phyloP scores from a whole-genome alignment of 2,888 invertebrate species.

The Salpingus planirostris region DNA sequence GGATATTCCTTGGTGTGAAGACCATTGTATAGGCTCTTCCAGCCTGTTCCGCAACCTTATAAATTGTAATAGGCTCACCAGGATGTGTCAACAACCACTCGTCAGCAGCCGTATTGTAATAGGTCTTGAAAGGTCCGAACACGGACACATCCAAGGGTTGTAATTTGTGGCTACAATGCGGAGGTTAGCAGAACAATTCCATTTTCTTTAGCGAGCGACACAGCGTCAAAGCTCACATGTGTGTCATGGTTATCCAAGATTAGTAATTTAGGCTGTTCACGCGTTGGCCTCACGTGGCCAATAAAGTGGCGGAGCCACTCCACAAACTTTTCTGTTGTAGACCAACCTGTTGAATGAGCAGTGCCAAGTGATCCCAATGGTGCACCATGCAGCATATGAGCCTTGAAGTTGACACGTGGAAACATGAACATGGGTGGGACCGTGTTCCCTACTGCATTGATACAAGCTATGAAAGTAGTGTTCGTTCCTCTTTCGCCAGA shows the following conservation, averaged over 20 bases:
- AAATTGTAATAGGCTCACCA: not conserved
- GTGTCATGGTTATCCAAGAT: not conserved
- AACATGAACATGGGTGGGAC: constrained; percentile 1
- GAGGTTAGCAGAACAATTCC: not conserved
- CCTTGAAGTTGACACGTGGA: constrained; percentile 1
- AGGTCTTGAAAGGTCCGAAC: not conserved
- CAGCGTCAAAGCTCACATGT: not conserved
- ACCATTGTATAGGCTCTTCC: not conserved
- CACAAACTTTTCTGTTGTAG: not conserved
- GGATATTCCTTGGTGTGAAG: not conserved
- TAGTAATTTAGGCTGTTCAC: not conserved
- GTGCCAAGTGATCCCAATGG: not conserved
- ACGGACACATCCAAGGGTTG: not conserved
- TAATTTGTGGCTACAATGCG: not conserved
- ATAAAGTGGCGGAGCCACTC: not conserved
- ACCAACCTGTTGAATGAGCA: not conserved
- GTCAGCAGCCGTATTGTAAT: too few species aligned
- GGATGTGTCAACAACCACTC: not conserved
- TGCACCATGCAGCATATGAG: not conserved
- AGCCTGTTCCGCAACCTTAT: not conserved
- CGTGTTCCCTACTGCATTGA: constrained; percentile 18
- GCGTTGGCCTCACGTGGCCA: not conserved
- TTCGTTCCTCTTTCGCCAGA: constrained; percentile 20
- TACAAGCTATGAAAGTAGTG: constrained; percentile 21
- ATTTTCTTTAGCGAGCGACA: not conserved